Percentiles rank a stretch among this genome's conserved stretches.
Evolutionary conservation across 2,113 vertebrate species (phyloP).

Genomic region (Leiothrix lutea): DNA sequence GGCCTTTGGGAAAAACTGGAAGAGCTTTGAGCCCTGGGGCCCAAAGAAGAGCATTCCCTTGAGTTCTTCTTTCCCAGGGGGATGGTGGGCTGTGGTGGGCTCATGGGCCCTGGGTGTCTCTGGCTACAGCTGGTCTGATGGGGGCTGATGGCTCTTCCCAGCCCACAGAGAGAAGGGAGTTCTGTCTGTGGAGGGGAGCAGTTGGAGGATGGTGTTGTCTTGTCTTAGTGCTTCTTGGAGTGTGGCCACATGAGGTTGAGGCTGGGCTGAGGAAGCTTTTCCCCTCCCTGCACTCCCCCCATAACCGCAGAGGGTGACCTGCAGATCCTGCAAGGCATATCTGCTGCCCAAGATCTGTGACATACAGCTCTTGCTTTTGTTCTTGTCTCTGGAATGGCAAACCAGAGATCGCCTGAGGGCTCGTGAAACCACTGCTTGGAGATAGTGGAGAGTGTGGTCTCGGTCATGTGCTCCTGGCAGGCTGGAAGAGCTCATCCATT

Average conservation of each 20-base stretch:
- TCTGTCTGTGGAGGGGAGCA: not conserved
- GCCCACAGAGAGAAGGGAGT: not conserved
- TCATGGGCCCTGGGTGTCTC: not conserved
- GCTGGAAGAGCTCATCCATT: not conserved
- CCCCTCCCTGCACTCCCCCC: not conserved
- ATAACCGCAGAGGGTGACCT: not conserved
- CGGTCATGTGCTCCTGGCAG: accelerated
- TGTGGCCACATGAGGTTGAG: not conserved
- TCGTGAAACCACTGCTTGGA: not conserved
- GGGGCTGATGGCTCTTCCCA: not conserved
- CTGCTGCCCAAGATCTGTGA: not conserved
- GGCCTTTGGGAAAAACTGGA: not conserved
- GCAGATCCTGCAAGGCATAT: not conserved
- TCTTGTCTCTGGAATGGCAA: not conserved
- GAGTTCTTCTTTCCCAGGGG: not conserved
- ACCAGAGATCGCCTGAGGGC: not conserved
- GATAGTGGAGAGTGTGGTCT: not conserved
- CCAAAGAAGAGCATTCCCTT: not conserved
- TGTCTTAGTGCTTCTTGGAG: not conserved
- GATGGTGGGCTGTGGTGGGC: not conserved
- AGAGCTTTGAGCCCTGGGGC: not conserved
- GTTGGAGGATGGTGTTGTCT: not conserved
- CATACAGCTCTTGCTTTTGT: not conserved
- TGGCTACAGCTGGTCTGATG: not conserved
- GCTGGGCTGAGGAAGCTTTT: not conserved